These are phyloP conservation scores for Hirundo rustica DNA, from an alignment of 2,797 vertebrate species.

Conservation along the genomic window DNA sequence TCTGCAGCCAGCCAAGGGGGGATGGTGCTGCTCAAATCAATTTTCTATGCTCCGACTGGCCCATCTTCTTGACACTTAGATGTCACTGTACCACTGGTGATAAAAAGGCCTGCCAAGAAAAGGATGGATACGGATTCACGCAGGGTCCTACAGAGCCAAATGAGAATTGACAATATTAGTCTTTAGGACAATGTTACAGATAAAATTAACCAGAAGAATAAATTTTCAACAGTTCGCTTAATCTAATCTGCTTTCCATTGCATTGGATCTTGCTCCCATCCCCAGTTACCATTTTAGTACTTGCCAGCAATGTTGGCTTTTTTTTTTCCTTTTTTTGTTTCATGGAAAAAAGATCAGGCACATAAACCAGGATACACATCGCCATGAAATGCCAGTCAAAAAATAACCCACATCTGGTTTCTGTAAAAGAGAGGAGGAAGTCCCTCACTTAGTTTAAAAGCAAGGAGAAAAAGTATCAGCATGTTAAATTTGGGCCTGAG, in stretches of 20 bases:
- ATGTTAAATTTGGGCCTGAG: conserved; percentile 47
- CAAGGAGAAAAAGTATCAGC: conserved; percentile 28
- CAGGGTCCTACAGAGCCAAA: conserved; percentile 55
- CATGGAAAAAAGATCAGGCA: neutral
- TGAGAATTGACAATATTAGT: conserved; percentile 66
- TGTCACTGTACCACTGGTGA: conserved; percentile 59
- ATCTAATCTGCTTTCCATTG: conserved; percentile 41
- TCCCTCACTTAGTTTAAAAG: neutral
- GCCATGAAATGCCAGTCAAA: neutral
- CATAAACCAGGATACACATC: neutral
- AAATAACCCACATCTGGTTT: conserved; percentile 29
- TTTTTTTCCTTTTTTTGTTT: neutral
- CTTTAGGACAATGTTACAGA: conserved; percentile 64
- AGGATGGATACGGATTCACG: conserved; percentile 51
- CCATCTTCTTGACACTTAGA: conserved; percentile 66
- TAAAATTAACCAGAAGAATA: conserved; percentile 65
- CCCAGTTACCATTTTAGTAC: neutral
- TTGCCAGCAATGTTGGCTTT: neutral
- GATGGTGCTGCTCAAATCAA: conserved; percentile 61
- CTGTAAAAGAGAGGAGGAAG: conserved; percentile 40
- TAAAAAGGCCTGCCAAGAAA: conserved; percentile 66
- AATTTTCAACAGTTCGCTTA: conserved; percentile 59
- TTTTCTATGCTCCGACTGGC: conserved; percentile 65
- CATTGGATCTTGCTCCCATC: neutral
- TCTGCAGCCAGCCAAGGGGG: conserved; percentile 40